Percentiles rank a stretch among this genome's conserved stretches.
phyloP scores from a whole-genome alignment of 1,140 invertebrate species.

The Drosophila teissieri region DNA sequence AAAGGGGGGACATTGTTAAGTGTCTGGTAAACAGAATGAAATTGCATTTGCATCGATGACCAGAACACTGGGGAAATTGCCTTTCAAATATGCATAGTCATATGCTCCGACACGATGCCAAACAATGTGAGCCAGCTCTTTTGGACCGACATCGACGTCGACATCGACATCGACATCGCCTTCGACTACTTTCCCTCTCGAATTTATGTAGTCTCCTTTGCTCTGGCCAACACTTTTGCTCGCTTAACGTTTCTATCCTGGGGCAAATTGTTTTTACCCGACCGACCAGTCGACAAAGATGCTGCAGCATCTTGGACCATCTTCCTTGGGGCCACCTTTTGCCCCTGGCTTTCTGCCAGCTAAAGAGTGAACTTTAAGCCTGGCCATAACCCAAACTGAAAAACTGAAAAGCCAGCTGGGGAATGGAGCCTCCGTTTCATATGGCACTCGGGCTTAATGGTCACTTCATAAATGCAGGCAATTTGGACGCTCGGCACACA shows the following conservation, averaged over 20 bases:
- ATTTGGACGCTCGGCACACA: slow-evolving; percentile 66
- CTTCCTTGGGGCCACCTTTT: slow-evolving; percentile 21
- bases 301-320: slow-evolving; percentile 27
- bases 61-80: slow-evolving; percentile 62
- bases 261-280: slow-evolving; percentile 42
- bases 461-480: slow-evolving; percentile 65
- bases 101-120: slow-evolving; percentile 64
- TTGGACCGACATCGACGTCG: background rate
- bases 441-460: slow-evolving; percentile 62
- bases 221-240: slow-evolving; percentile 16
- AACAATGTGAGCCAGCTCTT: slow-evolving; percentile 52
- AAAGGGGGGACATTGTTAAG: slow-evolving; percentile 40
- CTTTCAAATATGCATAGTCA: slow-evolving; percentile 80
- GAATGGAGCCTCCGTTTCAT: slow-evolving; percentile 22
- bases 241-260: slow-evolving; percentile 67
- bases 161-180: no score
- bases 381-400: background rate
- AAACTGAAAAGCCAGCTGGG: slow-evolving; percentile 1
- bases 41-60: slow-evolving; percentile 74
- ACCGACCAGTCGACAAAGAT: slow-evolving; percentile 10
- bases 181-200: slow-evolving; percentile 6
- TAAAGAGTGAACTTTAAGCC: slow-evolving; percentile 3
- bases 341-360: slow-evolving; percentile 35
- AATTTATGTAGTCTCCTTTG: slow-evolving; percentile 58
- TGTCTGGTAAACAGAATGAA: slow-evolving; percentile 72